These are phyloP conservation scores for Uropsilus gracilis DNA, from an alignment of 2,113 vertebrate genomes.

Conservation along the genomic window DNA sequence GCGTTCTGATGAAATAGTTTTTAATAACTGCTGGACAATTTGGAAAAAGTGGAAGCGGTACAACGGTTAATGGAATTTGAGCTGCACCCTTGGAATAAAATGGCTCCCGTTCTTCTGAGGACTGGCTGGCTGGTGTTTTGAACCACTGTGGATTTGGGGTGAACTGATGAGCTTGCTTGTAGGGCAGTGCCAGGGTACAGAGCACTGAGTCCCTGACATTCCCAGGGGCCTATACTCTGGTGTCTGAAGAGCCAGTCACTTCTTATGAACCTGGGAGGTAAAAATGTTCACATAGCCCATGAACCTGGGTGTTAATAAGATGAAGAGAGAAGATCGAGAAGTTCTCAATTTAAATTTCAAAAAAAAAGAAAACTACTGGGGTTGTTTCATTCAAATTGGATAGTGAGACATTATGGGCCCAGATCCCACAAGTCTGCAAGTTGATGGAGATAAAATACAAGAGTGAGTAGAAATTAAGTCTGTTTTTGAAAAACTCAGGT, in stretches of 20 bases:
- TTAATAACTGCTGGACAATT: not conserved
- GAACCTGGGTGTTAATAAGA: not conserved
- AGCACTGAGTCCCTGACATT: not conserved
- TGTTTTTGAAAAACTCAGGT: not conserved
- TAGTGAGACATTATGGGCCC: not conserved
- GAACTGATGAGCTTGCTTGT: not conserved
- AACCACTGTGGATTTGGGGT: not conserved
- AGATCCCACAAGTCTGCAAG: not conserved
- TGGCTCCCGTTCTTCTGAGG: not conserved
- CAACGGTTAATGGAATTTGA: not conserved
- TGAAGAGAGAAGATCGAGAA: not conserved
- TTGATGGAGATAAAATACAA: not conserved
- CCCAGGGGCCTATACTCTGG: fast-evolving
- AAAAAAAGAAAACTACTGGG: not conserved
- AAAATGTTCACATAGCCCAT: not conserved
- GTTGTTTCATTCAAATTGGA: not conserved
- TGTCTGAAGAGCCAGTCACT: not conserved
- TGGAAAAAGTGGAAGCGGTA: not conserved
- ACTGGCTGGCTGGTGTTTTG: not conserved
- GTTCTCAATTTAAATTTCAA: not conserved
- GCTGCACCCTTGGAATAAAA: not conserved
- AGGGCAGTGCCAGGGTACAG: fast-evolving
- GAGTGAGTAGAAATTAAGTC: not conserved
- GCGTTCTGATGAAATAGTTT: not conserved
- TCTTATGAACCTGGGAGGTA: not conserved